Conservation (phyloP, 2,113 vertebrate species). For the Heterotis niloticus region DNA sequence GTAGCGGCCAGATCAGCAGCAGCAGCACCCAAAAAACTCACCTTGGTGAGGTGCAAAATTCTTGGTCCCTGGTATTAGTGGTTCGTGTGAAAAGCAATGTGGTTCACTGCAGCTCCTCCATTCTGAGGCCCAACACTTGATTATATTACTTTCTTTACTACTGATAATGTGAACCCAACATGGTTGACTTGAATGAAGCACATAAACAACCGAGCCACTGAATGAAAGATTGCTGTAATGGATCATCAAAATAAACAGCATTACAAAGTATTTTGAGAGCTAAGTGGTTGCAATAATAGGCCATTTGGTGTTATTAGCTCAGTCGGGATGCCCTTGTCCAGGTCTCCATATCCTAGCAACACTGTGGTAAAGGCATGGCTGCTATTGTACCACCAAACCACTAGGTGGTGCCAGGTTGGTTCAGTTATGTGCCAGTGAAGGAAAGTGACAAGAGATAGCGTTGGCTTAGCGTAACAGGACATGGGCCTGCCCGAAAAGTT, state of each 20-base stretch:
- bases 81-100: not conserved
- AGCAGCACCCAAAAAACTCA: not conserved
- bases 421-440: not conserved
- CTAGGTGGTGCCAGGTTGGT: not conserved
- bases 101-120: not conserved
- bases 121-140: not conserved
- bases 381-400: not conserved
- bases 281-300: slow-evolving; percentile 33
- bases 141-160: not conserved
- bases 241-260: slow-evolving; percentile 28
- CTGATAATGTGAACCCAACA: not conserved
- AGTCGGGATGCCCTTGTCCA: slow-evolving; percentile 46
- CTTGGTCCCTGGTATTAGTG: too few relatives aligned
- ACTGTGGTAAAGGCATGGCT: slow-evolving; percentile 30
- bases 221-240: slow-evolving; percentile 22
- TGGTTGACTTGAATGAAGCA: not conserved
- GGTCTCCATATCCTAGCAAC: slow-evolving; percentile 49
- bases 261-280: slow-evolving; percentile 30
- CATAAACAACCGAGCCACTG: not conserved
- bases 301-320: slow-evolving; percentile 53
- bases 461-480: too few relatives aligned
- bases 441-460: too few relatives aligned
- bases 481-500: too few relatives aligned
- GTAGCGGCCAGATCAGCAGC: not conserved
- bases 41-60: not conserved